Evolutionary conservation across 2,113 vertebrate genomes (phyloP).

Genomic region (Pteropus alecto): DNA sequence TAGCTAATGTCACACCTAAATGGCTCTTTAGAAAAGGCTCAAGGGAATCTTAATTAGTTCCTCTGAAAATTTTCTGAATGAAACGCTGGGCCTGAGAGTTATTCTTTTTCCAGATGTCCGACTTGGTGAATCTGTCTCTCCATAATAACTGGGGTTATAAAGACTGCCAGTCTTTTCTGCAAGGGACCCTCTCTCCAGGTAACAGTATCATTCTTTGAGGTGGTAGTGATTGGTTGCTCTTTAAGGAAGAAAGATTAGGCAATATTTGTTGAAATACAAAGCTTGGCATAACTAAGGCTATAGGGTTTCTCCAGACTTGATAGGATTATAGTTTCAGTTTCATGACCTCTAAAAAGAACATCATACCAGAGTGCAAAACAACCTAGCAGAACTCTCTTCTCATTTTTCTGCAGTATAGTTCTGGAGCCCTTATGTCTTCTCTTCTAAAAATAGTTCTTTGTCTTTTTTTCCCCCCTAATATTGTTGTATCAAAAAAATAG

Average conservation of each 20-base stretch:
- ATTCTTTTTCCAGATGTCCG: not conserved
- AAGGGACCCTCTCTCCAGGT: not conserved
- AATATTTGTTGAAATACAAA: not conserved
- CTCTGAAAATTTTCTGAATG: not conserved
- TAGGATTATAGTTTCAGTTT: not conserved
- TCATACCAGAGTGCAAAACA: not conserved
- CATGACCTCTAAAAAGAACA: not conserved
- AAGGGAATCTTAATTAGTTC: not conserved
- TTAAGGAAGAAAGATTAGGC: not conserved
- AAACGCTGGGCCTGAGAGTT: not conserved
- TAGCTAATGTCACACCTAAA: constrained; percentile 7
- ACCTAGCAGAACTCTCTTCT: not conserved
- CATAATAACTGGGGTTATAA: not conserved
- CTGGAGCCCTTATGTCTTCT: not conserved
- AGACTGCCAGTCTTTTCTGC: not conserved
- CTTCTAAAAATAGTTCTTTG: not conserved
- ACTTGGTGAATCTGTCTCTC: not conserved
- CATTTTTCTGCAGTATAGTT: not conserved
- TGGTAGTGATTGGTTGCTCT: not conserved
- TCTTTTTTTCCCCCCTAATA: not conserved
- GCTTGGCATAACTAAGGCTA: not conserved
- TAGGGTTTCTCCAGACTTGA: not conserved
- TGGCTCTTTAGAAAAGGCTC: not conserved
- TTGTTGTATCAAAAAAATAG: not conserved
- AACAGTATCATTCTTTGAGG: not conserved